Conservation (phyloP, 2,113 vertebrate species). For the Dermatemys mawii region DNA sequence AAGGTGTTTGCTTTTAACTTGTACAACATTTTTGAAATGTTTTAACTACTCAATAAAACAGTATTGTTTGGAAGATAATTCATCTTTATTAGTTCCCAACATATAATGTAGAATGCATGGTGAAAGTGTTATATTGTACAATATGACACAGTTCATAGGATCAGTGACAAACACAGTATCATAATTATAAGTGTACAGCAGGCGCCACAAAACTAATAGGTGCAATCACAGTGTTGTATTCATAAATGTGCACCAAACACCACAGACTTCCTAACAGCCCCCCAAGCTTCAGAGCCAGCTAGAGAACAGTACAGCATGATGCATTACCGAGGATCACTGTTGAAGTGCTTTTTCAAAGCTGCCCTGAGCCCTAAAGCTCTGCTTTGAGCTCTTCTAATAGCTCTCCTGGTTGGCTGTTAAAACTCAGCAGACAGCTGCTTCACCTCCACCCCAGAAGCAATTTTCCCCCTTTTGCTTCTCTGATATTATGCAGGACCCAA, state of each 20-base stretch:
- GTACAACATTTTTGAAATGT: too few species aligned
- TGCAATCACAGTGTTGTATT: not conserved
- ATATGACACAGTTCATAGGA: not conserved
- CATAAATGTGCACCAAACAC: not conserved
- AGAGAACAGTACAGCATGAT: not conserved
- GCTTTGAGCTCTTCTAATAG: not conserved
- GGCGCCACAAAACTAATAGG: not conserved
- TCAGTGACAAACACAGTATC: not conserved
- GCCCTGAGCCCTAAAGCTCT: not conserved
- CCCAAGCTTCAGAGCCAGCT: not conserved
- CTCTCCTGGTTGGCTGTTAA: not conserved
- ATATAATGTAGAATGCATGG: not conserved
- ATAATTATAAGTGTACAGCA: not conserved
- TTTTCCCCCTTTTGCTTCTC: not conserved
- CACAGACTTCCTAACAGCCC: not conserved
- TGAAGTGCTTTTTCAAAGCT: not conserved
- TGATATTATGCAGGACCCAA: not conserved
- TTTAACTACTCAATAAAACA: not conserved
- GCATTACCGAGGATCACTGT: not conserved
- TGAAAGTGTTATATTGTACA: not conserved
- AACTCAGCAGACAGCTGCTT: not conserved
- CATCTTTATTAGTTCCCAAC: not conserved
- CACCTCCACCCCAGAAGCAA: not conserved
- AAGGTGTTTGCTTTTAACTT: not conserved
- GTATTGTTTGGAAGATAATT: not conserved